phyloP scores from a whole-genome alignment of 1,140 invertebrate species.

The Coptotermes formosanus region DNA sequence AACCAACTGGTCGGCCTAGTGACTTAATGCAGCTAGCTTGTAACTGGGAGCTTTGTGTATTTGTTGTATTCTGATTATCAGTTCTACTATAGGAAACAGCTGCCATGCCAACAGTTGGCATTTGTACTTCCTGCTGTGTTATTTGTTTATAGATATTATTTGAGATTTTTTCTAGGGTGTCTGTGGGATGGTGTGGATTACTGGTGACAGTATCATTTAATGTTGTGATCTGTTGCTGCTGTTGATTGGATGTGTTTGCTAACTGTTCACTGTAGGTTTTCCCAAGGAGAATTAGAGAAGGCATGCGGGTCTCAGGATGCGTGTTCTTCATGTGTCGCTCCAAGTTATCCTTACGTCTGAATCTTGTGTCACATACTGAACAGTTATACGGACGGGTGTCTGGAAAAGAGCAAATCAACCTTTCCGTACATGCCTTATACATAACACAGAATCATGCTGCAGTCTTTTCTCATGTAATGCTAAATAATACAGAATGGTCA shows the following conservation, averaged over 20 bases:
- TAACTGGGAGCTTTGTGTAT: too few species aligned
- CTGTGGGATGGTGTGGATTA: neutral
- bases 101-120: too few species aligned
- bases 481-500: too few species aligned
- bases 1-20: neutral
- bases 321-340: slow-evolving; percentile 62
- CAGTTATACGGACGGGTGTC: slow-evolving; percentile 58
- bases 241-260: neutral
- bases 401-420: slow-evolving; percentile 39
- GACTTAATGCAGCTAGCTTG: neutral
- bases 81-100: too few species aligned
- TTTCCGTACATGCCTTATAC: too few species aligned
- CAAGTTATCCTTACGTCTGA: slow-evolving; percentile 63
- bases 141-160: neutral
- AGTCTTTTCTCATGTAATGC: too few species aligned
- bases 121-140: neutral
- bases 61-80: too few species aligned
- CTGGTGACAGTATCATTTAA: neutral
- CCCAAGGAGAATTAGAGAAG: neutral
- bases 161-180: neutral
- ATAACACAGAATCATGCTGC: too few species aligned
- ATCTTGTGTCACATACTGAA: slow-evolving; percentile 56
- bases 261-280: neutral
- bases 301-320: slow-evolving; percentile 50
- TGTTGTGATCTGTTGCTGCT: neutral